A percentile compares a stretch with the other conserved stretches of the same genome.
phyloP scores from a whole-genome alignment of 2,113 vertebrate species.

The Synodontis membranacea region DNA sequence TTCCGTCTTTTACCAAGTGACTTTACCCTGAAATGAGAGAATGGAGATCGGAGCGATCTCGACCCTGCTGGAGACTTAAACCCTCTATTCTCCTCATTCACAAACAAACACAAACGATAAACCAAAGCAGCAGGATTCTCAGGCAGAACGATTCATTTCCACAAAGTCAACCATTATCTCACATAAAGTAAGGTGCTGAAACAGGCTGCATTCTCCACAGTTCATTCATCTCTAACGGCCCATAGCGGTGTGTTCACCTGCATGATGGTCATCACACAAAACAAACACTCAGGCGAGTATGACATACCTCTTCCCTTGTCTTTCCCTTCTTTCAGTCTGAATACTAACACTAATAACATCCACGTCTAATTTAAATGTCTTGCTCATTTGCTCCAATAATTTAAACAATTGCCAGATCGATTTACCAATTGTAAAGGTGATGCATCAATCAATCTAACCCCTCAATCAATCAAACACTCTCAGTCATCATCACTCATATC shows the following conservation, averaged over 20 bases:
- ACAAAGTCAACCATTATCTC: constrained; percentile 2
- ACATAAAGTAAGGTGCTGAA: constrained; percentile 8
- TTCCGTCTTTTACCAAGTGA: background rate
- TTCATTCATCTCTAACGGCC: constrained; percentile 30
- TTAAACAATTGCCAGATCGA: background rate
- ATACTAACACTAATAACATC: background rate
- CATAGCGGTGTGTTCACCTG: constrained; percentile 2
- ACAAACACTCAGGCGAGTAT: background rate
- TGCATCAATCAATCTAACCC: background rate
- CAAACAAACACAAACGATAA: background rate
- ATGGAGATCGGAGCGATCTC: background rate
- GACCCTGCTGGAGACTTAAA: background rate
- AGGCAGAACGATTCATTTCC: background rate
- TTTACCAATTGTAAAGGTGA: background rate
- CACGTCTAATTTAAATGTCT: background rate
- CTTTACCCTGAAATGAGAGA: background rate
- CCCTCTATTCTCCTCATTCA: background rate
- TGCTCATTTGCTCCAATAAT: background rate
- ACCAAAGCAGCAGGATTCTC: background rate
- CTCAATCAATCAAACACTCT: background rate
- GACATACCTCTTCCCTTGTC: background rate
- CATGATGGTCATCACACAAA: background rate
- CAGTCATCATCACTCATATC: background rate
- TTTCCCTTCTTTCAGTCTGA: background rate
- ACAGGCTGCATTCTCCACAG: background rate